Percentiles rank a stretch among this genome's conserved stretches.
Conservation (phyloP, 2,113 vertebrate genomes). For the Oophaga pumilio region DNA sequence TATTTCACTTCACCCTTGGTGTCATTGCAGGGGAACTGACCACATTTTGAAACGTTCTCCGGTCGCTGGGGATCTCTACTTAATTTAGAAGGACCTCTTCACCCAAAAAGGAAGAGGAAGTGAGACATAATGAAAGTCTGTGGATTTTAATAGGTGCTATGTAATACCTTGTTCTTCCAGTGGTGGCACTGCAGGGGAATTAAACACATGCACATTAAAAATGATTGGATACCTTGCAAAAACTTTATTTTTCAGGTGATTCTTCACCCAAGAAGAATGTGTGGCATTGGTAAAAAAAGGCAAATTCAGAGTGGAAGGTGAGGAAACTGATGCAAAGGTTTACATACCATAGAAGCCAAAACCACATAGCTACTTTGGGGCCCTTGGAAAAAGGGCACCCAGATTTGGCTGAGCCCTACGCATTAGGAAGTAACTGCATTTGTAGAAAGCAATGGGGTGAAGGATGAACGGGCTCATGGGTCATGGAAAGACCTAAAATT, state of each 20-base stretch:
- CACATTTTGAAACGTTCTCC: too few relatives aligned
- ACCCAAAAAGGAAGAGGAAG: too few relatives aligned
- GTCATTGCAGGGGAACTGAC: background rate
- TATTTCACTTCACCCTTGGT: background rate
- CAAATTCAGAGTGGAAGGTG: background rate
- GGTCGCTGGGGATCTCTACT: too few relatives aligned
- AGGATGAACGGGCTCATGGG: background rate
- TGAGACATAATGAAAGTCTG: too few relatives aligned
- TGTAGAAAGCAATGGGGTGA: background rate
- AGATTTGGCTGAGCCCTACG: background rate
- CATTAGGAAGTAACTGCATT: background rate
- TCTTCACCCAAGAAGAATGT: background rate
- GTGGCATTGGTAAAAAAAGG: background rate
- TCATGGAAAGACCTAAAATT: background rate
- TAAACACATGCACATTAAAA: too few relatives aligned
- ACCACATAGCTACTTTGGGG: background rate
- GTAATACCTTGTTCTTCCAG: too few relatives aligned
- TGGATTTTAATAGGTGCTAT: too few relatives aligned
- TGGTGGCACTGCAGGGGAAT: too few relatives aligned
- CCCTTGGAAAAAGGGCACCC: background rate
- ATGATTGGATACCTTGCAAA: too few relatives aligned
- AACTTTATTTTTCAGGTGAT: too few relatives aligned
- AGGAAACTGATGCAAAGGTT: background rate
- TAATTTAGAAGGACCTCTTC: too few relatives aligned
- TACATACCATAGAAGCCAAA: too few relatives aligned